A percentile compares a stretch with the other conserved stretches of the same genome.
Conservation (phyloP, 2,113 vertebrate genomes). For the Leucosticte australis region DNA sequence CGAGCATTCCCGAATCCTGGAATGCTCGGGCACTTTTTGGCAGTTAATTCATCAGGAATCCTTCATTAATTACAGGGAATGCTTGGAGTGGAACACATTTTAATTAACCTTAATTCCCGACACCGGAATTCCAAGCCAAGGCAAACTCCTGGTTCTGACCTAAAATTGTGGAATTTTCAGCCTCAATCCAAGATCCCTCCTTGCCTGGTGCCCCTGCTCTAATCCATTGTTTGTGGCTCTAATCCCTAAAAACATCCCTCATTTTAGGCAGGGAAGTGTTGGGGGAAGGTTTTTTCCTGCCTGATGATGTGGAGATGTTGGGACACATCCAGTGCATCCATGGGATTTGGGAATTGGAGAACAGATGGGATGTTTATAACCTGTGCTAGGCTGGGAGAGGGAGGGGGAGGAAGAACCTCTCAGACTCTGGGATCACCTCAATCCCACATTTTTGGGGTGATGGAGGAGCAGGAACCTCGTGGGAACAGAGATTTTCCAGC, state of each 20-base stretch:
- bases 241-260: neutral
- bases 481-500: neutral
- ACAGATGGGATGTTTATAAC: rapidly evolving
- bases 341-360: neutral
- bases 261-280: rapidly evolving
- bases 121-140: rapidly evolving
- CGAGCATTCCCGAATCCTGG: rapidly evolving
- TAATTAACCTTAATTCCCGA: neutral
- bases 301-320: rapidly evolving
- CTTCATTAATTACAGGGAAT: neutral
- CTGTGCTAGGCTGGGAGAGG: neutral
- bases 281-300: neutral
- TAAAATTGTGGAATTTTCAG: neutral
- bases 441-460: rapidly evolving
- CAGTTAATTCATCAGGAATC: neutral
- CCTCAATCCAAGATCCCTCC: neutral
- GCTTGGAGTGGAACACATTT: neutral
- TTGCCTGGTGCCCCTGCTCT: neutral
- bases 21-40: neutral
- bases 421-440: neutral
- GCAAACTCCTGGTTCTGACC: neutral
- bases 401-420: neutral
- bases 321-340: rapidly evolving
- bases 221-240: neutral
- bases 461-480: rapidly evolving